Evolutionary conservation across 2,888 invertebrate genomes (phyloP).

Genomic region (Steinernema hermaphroditum): DNA sequence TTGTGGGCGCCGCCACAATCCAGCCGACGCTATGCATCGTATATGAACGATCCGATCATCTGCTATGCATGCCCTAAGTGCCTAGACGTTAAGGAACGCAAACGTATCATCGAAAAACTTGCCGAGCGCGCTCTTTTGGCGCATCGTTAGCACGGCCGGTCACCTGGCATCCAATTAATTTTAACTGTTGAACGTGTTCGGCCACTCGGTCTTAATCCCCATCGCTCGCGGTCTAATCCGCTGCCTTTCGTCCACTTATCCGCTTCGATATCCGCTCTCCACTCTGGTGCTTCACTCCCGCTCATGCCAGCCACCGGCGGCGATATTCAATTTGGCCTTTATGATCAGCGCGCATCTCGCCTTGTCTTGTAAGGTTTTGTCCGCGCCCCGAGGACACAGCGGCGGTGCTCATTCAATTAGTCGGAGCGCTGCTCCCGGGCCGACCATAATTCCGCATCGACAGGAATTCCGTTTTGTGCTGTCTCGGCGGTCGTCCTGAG

Average conservation of each 20-base stretch:
- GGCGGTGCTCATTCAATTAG: constrained; percentile 22
- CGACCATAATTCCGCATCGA: constrained; percentile 25
- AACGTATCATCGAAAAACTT: background rate
- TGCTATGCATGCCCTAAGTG: constrained; percentile 5
- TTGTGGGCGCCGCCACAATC: background rate
- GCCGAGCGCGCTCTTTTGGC: background rate
- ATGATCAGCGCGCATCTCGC: constrained; percentile 12
- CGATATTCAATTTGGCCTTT: constrained; percentile 26
- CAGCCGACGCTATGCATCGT: constrained; percentile 7
- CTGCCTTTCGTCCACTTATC: constrained; percentile 25
- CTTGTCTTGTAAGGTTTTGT: constrained; percentile 19
- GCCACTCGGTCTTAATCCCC: constrained; percentile 18
- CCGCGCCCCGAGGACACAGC: constrained; percentile 13
- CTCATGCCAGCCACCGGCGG: background rate
- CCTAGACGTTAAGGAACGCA: background rate
- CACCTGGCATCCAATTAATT: constrained; percentile 24
- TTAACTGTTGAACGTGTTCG: background rate
- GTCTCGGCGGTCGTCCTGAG: constrained; percentile 10
- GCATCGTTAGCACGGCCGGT: background rate
- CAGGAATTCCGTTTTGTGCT: constrained; percentile 27
- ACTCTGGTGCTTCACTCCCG: background rate
- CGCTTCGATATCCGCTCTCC: constrained; percentile 25
- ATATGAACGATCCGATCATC: constrained; percentile 8
- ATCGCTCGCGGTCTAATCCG: constrained; percentile 17
- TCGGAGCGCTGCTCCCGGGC: constrained; percentile 7